Conservation (phyloP, 2,888 invertebrate species). For the Polymixis flavicincta region DNA sequence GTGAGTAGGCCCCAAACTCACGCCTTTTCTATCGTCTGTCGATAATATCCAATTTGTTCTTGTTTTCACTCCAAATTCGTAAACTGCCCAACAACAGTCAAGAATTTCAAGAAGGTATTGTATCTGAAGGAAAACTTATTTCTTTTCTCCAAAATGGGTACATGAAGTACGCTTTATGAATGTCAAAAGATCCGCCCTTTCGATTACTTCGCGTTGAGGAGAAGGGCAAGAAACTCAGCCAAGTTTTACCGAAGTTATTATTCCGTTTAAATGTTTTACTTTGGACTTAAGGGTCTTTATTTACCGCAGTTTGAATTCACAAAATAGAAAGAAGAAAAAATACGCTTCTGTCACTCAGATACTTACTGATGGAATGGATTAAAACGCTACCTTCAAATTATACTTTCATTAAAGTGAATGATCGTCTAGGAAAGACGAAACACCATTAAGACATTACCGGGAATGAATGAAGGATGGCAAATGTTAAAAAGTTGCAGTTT, state of each 20-base stretch:
- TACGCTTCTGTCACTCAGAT: not conserved
- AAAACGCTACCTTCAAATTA: slow-evolving; percentile 17
- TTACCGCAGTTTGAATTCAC: slow-evolving; percentile 49
- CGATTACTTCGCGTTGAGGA: slow-evolving; percentile 43
- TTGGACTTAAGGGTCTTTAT: slow-evolving; percentile 48
- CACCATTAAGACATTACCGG: slow-evolving; percentile 36
- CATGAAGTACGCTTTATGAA: slow-evolving; percentile 46
- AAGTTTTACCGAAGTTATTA: slow-evolving; percentile 51
- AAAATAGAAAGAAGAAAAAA: slow-evolving; percentile 38
- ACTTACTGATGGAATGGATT: slow-evolving; percentile 23
- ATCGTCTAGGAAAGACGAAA: slow-evolving; percentile 35
- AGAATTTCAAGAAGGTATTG: slow-evolving; percentile 24
- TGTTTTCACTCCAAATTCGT: slow-evolving; percentile 31
- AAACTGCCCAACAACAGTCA: slow-evolving; percentile 20
- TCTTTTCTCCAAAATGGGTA: slow-evolving; percentile 33
- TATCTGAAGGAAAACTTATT: slow-evolving; percentile 28
- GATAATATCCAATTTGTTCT: slow-evolving; percentile 25
- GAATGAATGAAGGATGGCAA: slow-evolving; percentile 42
- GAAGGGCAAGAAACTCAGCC: slow-evolving; percentile 44
- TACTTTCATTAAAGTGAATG: slow-evolving; percentile 30
- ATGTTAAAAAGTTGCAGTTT: slow-evolving; percentile 34
- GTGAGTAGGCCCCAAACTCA: not conserved
- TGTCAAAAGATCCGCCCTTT: slow-evolving; percentile 60
- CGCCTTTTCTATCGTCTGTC: slow-evolving; percentile 16
- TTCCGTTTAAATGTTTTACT: slow-evolving; percentile 57